Evolutionary conservation across 2,888 invertebrate genomes (phyloP).

Genomic region (Caenorhabditis zanzibari): DNA sequence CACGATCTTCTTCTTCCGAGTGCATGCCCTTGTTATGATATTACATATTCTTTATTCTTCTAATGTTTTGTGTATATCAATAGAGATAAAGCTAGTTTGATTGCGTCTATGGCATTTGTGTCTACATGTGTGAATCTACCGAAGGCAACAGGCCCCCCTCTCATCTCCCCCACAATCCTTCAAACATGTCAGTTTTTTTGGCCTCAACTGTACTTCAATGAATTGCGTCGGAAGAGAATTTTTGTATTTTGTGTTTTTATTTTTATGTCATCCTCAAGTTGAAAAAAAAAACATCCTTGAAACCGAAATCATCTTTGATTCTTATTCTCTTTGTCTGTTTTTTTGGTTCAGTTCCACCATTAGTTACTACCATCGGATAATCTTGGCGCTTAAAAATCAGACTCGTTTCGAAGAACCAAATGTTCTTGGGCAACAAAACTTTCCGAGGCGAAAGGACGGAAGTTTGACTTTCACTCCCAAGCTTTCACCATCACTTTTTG

Average conservation of each 20-base stretch:
- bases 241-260: conserved; percentile 19
- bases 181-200: conserved; percentile 42
- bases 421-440: conserved; percentile 39
- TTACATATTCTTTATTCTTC: conserved; percentile 46
- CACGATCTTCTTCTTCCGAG: conserved; percentile 31
- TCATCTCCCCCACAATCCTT: conserved; percentile 24
- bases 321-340: neutral
- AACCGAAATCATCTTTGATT: neutral
- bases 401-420: conserved; percentile 26
- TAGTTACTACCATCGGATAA: conserved; percentile 26
- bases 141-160: conserved; percentile 52
- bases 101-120: conserved; percentile 50
- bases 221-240: neutral
- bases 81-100: conserved; percentile 68
- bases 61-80: conserved; percentile 60
- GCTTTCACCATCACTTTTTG: conserved; percentile 52
- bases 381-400: conserved; percentile 45
- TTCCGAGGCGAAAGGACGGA: conserved; percentile 48
- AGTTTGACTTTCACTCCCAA: conserved; percentile 52
- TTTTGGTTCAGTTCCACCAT: conserved; percentile 2
- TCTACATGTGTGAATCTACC: conserved; percentile 60
- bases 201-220: conserved; percentile 47
- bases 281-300: neutral
- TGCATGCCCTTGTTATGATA: conserved; percentile 31
- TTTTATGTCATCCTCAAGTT: neutral